Conservation (phyloP, 2,797 vertebrate genomes). For the Lophotriccus pileatus region DNA sequence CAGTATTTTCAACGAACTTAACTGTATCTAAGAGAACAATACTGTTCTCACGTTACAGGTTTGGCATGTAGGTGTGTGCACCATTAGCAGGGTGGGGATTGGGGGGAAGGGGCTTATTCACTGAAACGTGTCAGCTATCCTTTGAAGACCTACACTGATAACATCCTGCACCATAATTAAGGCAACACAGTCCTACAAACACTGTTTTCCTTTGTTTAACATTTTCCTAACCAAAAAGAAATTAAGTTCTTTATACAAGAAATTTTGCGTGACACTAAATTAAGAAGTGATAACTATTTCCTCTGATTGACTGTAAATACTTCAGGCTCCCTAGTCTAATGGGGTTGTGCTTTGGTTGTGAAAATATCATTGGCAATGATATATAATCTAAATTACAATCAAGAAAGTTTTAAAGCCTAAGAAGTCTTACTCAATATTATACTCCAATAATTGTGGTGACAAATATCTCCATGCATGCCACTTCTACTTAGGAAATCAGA, state of each 20-base stretch:
- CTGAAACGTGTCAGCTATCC: not conserved
- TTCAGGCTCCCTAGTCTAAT: not conserved
- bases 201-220: not conserved
- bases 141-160: not conserved
- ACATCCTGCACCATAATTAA: not conserved
- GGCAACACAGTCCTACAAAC: not conserved
- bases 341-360: not conserved
- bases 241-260: not conserved
- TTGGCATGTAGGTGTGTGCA: not conserved
- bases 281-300: not conserved
- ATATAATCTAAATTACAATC: not conserved
- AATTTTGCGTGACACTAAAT: not conserved
- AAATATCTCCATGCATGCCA: not conserved
- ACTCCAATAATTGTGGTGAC: not conserved
- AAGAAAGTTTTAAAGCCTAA: not conserved
- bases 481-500: not conserved
- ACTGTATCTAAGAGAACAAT: not conserved
- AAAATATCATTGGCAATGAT: not conserved
- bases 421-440: not conserved
- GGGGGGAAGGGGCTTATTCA: not conserved
- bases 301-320: not conserved
- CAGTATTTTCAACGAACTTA: not conserved
- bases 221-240: not conserved
- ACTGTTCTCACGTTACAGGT: not conserved
- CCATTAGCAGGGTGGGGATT: not conserved